Percentiles rank a stretch among this genome's conserved stretches.
These are phyloP conservation scores for Drosophila carrolli DNA, from an alignment of 1,140 invertebrate genomes.

Conservation along the genomic window DNA sequence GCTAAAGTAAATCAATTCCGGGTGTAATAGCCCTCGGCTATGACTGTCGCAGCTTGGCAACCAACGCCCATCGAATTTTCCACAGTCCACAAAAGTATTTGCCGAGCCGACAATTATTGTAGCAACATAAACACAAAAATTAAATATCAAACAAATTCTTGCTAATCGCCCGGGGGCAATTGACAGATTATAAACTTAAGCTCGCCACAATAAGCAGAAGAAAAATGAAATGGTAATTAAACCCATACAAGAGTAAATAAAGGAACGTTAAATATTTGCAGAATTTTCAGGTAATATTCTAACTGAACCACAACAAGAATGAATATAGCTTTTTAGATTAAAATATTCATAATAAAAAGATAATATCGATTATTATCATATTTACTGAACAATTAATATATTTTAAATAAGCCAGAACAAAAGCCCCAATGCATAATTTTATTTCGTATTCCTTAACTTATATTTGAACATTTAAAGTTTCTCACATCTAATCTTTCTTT, in stretches of 20 bases:
- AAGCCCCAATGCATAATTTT: too few relatives aligned
- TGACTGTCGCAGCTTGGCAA: constrained; percentile 49
- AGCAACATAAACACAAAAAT: constrained; percentile 43
- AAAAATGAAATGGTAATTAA: constrained; percentile 43
- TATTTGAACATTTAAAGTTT: too few relatives aligned
- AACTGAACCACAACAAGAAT: too few relatives aligned
- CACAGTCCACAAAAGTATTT: constrained; percentile 20
- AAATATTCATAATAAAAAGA: too few relatives aligned
- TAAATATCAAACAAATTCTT: constrained; percentile 59
- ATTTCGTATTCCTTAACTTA: too few relatives aligned
- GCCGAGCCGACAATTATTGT: constrained; percentile 51
- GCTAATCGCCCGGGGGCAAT: constrained; percentile 24
- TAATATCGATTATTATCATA: too few relatives aligned
- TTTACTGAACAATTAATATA: too few relatives aligned
- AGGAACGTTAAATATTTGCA: background rate
- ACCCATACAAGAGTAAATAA: background rate
- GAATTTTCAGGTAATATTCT: too few relatives aligned
- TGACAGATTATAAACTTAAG: constrained; percentile 20
- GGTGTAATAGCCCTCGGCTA: constrained; percentile 52
- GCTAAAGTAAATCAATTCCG: constrained; percentile 57
- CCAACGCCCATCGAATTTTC: constrained; percentile 21
- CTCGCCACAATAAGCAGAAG: constrained; percentile 2
- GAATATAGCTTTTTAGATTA: too few relatives aligned
- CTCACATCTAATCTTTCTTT: too few relatives aligned
- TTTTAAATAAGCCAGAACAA: too few relatives aligned